A percentile compares a stretch with the other conserved stretches of the same genome.
These are phyloP conservation scores for Olivierus martensii DNA, from an alignment of 1,140 invertebrate genomes.

Conservation along the genomic window DNA sequence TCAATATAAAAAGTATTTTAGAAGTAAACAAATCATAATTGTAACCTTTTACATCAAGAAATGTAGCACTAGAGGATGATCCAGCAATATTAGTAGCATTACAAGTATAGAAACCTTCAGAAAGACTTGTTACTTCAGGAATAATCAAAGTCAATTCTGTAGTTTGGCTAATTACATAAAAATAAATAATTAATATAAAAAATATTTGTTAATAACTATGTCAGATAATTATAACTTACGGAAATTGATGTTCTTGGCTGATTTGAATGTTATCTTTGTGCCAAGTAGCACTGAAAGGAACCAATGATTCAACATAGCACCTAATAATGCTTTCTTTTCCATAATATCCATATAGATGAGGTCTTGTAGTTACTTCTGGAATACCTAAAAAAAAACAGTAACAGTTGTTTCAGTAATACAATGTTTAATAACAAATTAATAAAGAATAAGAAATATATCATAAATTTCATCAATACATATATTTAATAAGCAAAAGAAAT, in stretches of 20 bases:
- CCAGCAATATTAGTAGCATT: conserved; percentile 89
- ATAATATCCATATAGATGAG: conserved; percentile 23
- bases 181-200: neutral
- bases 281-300: conserved; percentile 40
- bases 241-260: conserved; percentile 18
- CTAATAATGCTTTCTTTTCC: conserved; percentile 27
- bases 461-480: too few species aligned
- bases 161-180: conserved; percentile 29
- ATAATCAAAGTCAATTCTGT: conserved; percentile 32
- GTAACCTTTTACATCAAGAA: conserved; percentile 72
- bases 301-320: conserved; percentile 38
- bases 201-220: neutral
- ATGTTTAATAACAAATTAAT: too few species aligned
- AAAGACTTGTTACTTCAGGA: conserved; percentile 24
- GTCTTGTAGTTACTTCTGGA: conserved; percentile 27
- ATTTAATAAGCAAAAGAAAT: too few species aligned
- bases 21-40: too few species aligned
- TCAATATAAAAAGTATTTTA: too few species aligned
- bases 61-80: conserved; percentile 67
- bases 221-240: conserved; percentile 2
- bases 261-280: conserved; percentile 30
- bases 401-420: too few species aligned
- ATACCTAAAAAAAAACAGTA: conserved; percentile 19
- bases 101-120: conserved; percentile 75
- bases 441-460: too few species aligned